Base-by-base conservation (phyloP, 1,140 invertebrate genomes). In the Trichonephila inaurata region DNA sequence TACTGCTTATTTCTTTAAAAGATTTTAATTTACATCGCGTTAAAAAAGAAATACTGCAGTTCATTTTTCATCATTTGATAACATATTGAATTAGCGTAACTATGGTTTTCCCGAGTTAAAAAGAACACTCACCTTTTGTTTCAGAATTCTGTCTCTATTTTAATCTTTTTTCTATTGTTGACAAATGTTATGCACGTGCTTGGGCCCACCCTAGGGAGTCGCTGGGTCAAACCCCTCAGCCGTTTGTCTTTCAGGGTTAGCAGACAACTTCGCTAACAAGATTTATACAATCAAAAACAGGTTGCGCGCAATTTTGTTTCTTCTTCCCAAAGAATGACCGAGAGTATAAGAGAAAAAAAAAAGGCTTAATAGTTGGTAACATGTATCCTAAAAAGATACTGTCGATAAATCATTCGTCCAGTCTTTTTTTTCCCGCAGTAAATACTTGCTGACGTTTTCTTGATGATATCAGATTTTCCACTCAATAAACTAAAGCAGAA, bases 161-260 rank as follows among this genome's bases (percentile, higher is more conserved):
- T 51, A 51, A 7, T 12, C 14, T 77, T 18, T 77, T 40, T 77
- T 18, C 72, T 28, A 77, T 77, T 77, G 60, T 83, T 91, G 90
- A 91, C 81, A 77, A 66, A 91, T 91, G 90, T 64, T 62, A 21
- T 51, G 58, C 77, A 91, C 90, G 90, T 91, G 72, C 51, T 40
- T 81, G 24, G n/a, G n/a, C 60, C 90, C 77, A 83, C 90, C 90
- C 90, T 51, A 61, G 90, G 90, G 90, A 91, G 72, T 91, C 90
- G 24, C 87, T 81, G 72, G 89, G 89, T 90, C 89, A 64, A 85
- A 85, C 90, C 90, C 81, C 21, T 7, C n/a, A 51, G 51, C 24
- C 81, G 77, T 91, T 91, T 83, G 90, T 91, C 90, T 91, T 72
- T 14, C 86, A 69, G 8, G 44, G 44, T 12, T 58, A 51, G 14